phyloP scores from a whole-genome alignment of 2,113 vertebrate species.

The Grallaria varia region DNA sequence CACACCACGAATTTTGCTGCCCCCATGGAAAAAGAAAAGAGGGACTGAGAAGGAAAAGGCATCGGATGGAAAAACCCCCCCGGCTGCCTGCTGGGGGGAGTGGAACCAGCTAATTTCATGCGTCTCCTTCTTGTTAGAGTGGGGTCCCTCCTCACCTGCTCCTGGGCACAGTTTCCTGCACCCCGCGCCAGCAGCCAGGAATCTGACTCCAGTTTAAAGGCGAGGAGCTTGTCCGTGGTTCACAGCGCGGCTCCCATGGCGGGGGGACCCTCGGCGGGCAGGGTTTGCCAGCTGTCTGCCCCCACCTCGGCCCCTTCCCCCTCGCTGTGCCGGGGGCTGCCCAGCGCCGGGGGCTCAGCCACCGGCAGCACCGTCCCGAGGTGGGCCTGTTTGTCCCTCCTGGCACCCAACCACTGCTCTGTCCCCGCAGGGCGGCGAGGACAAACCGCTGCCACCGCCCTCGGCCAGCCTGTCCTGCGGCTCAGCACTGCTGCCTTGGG shows the following conservation, averaged over 20 bases:
- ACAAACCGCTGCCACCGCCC: neutral
- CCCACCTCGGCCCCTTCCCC: neutral
- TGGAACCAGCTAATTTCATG: constrained; percentile 65
- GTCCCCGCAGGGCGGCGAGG: neutral
- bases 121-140: constrained; percentile 23
- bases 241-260: neutral
- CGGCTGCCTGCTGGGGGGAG: constrained; percentile 48
- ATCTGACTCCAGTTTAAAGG: constrained; percentile 48
- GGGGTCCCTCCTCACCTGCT: constrained; percentile 63
- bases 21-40: neutral
- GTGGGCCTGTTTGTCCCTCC: neutral
- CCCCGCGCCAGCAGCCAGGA: constrained; percentile 23
- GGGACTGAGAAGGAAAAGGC: neutral
- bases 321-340: neutral
- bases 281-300: constrained; percentile 19
- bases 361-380: neutral
- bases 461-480: accelerated
- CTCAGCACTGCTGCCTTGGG: neutral
- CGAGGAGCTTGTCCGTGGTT: neutral
- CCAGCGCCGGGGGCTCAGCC: neutral
- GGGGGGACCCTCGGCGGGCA: neutral
- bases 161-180: neutral
- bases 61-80: neutral
- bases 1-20: neutral
- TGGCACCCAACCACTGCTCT: neutral